Evolutionary conservation across 1,140 invertebrate genomes (phyloP).

Genomic region (Paracyclopina nana): DNA sequence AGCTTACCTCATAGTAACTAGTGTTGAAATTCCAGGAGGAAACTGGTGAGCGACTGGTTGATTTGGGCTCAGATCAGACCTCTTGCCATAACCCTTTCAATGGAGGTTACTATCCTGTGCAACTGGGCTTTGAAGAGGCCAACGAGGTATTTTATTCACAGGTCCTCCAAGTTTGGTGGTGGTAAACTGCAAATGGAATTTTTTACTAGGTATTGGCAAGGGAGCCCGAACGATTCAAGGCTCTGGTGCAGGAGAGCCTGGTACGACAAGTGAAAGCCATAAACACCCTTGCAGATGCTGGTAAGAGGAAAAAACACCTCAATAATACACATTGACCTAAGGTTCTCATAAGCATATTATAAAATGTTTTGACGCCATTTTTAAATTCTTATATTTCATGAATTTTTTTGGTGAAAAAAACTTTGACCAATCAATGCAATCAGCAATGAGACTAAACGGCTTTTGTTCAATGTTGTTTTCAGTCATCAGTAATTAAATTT

Average conservation of each 20-base stretch:
- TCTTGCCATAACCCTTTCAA: conserved; percentile 44
- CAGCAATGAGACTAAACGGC: too few species aligned
- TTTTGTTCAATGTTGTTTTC: too few species aligned
- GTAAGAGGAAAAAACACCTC: conserved; percentile 10
- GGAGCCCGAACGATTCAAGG: conserved; percentile 34
- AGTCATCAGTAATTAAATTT: too few species aligned
- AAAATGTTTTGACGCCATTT: too few species aligned
- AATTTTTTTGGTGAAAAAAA: too few species aligned
- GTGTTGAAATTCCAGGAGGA: neutral
- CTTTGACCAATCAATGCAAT: too few species aligned
- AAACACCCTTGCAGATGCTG: conserved; percentile 30
- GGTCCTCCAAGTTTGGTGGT: neutral
- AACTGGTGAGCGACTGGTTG: conserved; percentile 35
- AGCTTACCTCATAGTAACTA: too few species aligned
- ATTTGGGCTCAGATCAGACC: conserved; percentile 46
- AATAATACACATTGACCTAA: too few species aligned
- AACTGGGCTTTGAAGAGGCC: conserved; percentile 28
- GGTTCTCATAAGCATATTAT: too few species aligned
- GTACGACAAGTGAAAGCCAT: conserved; percentile 40
- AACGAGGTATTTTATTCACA: conserved; percentile 22
- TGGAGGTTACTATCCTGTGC: conserved; percentile 44
- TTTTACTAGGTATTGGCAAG: conserved; percentile 28
- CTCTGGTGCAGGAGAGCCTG: conserved; percentile 37
- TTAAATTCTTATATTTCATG: too few species aligned
- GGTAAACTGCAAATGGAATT: neutral